Base-by-base conservation (phyloP, 1,140 invertebrate genomes). In the Trichonephila clavata region DNA sequence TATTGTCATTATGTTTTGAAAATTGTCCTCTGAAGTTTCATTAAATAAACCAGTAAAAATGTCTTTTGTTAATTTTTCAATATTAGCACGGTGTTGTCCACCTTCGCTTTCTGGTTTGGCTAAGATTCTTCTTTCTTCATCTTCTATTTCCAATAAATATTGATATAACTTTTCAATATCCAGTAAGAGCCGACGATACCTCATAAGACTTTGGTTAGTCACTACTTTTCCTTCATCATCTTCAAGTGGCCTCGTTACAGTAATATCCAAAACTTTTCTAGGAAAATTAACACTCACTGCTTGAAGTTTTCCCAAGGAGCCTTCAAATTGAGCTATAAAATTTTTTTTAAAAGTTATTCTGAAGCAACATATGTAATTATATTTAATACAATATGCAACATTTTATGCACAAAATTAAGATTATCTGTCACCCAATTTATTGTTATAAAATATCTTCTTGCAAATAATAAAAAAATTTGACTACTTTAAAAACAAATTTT, bases 221-320 rank as follows among this genome's bases (percentile, higher is more conserved):
- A 93, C 92, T 16, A 77, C 65, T 24, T 95, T 94, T 68, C 95
- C 94, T n/a, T 95, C 94, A 87, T 95, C 95, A 90, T 95, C 95
- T 65, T 95, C 95, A n/a, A 86, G 88, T 16, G 92, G 63, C n/a
- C 94, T 94, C 94, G 95, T 96, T 59, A 97, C 97, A 24, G 86
- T 97, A n/a, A 98, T 96, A 94, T 98, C 97, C 95, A 98, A 97
- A 95, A 99, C 98, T 96, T 98, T 98, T n/a, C 98, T 96, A 0
- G 98, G 98, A 63, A 98, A 98, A 63, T 98, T 98, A 21, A 96
- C 96, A 95, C 96, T 96, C 18, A 96, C 96, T 16, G 96, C 96
- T 95, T 97, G 97, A 60, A 98, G 96, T 96, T 98, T 98, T 87
- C 98, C 98, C 24, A 99, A 96, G 1, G 98, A 99, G 95, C 98